phyloP scores from a whole-genome alignment of 2,113 vertebrate species.

The Calonectris borealis region DNA sequence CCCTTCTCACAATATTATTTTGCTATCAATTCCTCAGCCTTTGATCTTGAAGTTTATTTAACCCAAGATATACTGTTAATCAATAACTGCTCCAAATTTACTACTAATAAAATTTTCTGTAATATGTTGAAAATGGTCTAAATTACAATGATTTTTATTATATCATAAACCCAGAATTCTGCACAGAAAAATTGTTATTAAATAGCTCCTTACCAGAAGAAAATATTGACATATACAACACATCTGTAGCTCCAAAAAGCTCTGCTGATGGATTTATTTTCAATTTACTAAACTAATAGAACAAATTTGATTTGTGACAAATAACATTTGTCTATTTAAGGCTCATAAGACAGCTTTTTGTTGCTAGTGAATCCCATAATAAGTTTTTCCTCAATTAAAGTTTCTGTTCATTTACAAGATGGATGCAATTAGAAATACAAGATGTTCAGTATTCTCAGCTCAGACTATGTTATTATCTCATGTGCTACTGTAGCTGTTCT shows the following conservation, averaged over 20 bases:
- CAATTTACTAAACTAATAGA: neutral
- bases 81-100: neutral
- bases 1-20: neutral
- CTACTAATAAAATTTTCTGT: neutral
- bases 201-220: neutral
- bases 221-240: neutral
- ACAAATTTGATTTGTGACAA: slow-evolving; percentile 32
- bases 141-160: neutral
- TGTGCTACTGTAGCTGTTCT: neutral
- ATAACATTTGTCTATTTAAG: slow-evolving; percentile 17
- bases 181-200: neutral
- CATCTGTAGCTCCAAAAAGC: neutral
- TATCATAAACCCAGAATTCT: neutral
- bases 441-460: slow-evolving; percentile 28
- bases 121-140: neutral
- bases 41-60: neutral
- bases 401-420: slow-evolving; percentile 31
- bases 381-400: slow-evolving; percentile 39
- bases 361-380: neutral
- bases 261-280: neutral
- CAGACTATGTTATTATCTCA: slow-evolving; percentile 17
- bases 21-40: neutral
- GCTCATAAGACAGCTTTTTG: slow-evolving; percentile 9
- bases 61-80: neutral
- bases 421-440: slow-evolving; percentile 53